Base-by-base conservation (phyloP, 2,888 invertebrate genomes). In the Crossocerus cetratus region DNA sequence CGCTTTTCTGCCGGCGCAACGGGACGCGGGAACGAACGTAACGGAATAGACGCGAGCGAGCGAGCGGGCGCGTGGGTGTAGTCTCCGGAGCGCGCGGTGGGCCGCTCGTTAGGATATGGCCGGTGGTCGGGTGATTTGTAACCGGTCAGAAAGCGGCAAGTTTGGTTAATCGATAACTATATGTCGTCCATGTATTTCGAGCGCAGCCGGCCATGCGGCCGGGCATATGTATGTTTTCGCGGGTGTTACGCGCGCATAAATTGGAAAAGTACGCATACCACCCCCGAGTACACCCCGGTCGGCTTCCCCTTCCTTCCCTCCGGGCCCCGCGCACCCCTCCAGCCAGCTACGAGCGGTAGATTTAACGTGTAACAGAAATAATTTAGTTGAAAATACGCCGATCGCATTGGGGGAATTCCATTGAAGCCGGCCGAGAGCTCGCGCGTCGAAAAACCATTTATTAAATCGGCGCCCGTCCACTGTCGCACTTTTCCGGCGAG, bases 81-180 rank as follows among this genome's bases (percentile, higher is more conserved):
- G 22, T 53, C 56, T n/a, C 8, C 8, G 32, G 8, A 32, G 32
- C 32, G 8, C 5, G 32, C 32, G 32, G 32, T 8, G 32, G 8
- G 1, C 11, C 42, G 49, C 60, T n/a, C 42, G 64, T 3, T 32
- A 53, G 55, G 62, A 62, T 64, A 63, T 55, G 11, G 22, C 70
- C 18, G 16, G 18, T 14, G 56, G 65, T 44, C 57, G 56, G 16
- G 49, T 65, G 65, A 70, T 70, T 61, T 61, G 61, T 54, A 58
- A 49, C 55, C 42, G 42, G 49, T 56, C 42, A 56, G 63, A 45
- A 23, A 64, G 54, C 45, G 60, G 60, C 60, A 60, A 60, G 45
- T 60, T 60, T 55, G 59, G 64, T 64, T 54, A 64, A 69, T 69
- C 69, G 59, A 69, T 69, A 69, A 59, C 53, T 59, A 59, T 59